phyloP scores from a whole-genome alignment of 2,888 invertebrate species.

The Linyphia triangularis region DNA sequence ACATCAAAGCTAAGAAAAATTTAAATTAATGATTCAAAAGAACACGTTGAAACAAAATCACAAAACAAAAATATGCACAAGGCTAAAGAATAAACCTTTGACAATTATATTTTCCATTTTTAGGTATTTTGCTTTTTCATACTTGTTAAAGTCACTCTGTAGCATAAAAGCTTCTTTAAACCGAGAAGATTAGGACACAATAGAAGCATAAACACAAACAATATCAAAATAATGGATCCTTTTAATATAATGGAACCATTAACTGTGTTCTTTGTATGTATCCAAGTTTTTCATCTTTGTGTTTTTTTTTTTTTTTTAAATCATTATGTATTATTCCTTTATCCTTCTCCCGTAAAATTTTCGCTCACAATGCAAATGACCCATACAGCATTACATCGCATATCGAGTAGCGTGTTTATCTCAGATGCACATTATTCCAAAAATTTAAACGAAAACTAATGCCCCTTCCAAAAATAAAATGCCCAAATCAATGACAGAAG shows the following conservation, averaged over 20 bases:
- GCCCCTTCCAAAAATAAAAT: slow-evolving; percentile 9
- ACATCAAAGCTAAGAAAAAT: too few relatives aligned
- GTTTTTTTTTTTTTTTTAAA: neutral
- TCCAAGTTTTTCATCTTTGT: neutral
- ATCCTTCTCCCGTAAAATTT: neutral
- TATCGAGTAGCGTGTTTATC: slow-evolving; percentile 28
- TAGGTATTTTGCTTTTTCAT: neutral
- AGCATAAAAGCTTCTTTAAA: neutral
- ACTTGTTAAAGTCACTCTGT: neutral
- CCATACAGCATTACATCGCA: slow-evolving; percentile 13
- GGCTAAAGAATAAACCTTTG: too few relatives aligned
- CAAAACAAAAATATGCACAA: too few relatives aligned
- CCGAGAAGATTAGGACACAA: neutral
- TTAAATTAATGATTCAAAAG: too few relatives aligned
- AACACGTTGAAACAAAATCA: too few relatives aligned
- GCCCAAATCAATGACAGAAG: slow-evolving; percentile 32
- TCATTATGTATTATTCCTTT: neutral
- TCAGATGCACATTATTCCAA: slow-evolving; percentile 29
- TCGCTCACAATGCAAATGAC: slow-evolving; percentile 8
- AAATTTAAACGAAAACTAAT: slow-evolving; percentile 53
- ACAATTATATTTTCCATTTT: too few relatives aligned
- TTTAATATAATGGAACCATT: neutral
- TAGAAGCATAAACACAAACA: neutral
- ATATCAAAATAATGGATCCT: neutral
- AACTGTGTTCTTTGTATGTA: neutral